These are phyloP conservation scores for Carabus problematicus DNA, from an alignment of 2,888 invertebrate genomes.

Conservation along the genomic window DNA sequence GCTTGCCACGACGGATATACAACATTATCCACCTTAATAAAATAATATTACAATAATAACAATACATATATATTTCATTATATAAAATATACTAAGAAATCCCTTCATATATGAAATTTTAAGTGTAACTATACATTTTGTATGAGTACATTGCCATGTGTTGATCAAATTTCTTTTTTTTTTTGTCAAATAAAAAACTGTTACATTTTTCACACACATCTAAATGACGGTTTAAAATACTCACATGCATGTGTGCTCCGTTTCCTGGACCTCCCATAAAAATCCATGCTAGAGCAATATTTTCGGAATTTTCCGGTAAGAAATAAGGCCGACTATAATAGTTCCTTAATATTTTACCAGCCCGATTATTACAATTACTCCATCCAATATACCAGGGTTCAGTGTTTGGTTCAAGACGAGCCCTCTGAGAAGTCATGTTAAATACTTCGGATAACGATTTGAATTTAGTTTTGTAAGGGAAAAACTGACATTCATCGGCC, in stretches of 20 bases:
- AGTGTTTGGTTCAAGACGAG: slow-evolving; percentile 59
- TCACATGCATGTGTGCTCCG: slow-evolving; percentile 95
- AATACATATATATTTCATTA: too few species aligned
- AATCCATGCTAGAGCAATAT: slow-evolving; percentile 92
- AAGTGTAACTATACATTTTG: too few species aligned
- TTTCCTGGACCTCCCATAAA: slow-evolving; percentile 96
- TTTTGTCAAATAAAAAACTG: too few species aligned
- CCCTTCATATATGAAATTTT: too few species aligned
- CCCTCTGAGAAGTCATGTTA: slow-evolving; percentile 76
- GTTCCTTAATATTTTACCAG: slow-evolving; percentile 76
- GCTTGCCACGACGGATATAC: slow-evolving; percentile 96
- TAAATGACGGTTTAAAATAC: slow-evolving; percentile 50
- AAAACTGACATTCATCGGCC: slow-evolving; percentile 81
- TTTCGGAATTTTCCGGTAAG: slow-evolving; percentile 84
- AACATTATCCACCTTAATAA: slow-evolving; percentile 89
- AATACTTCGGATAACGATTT: slow-evolving; percentile 80
- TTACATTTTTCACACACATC: too few species aligned
- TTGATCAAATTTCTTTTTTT: too few species aligned
- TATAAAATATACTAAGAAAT: too few species aligned
- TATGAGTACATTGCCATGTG: too few species aligned
- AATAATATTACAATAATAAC: slow-evolving; percentile 10
- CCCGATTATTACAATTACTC: slow-evolving; percentile 92
- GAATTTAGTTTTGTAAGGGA: slow-evolving; percentile 91
- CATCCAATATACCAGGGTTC: slow-evolving; percentile 74
- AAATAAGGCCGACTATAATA: slow-evolving; percentile 90